phyloP scores from a whole-genome alignment of 1,140 invertebrate genomes.

The Muscidifurax raptorellus region DNA sequence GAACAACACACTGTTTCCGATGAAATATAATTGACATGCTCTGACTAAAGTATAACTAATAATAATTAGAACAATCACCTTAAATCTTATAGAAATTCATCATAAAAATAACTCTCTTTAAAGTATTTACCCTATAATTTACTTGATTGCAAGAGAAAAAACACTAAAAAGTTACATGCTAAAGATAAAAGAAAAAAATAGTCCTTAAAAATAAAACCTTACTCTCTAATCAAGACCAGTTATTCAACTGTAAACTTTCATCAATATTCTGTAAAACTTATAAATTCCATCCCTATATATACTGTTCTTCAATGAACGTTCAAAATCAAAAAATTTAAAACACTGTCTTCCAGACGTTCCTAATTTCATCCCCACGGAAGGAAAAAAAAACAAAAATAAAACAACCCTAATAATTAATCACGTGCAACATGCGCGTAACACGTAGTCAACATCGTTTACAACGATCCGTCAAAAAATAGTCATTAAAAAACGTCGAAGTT shows the following conservation, averaged over 20 bases:
- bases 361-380: neutral
- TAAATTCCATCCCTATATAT: neutral
- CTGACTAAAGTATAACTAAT: slow-evolving; percentile 14
- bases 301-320: neutral
- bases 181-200: slow-evolving; percentile 16
- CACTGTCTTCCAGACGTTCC: slow-evolving; percentile 35
- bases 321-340: slow-evolving; percentile 36
- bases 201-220: slow-evolving; percentile 41
- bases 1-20: slow-evolving; percentile 26
- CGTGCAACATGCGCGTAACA: slow-evolving; percentile 32
- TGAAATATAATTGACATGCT: slow-evolving; percentile 37
- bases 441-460: slow-evolving; percentile 9
- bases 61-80: slow-evolving; percentile 33
- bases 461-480: slow-evolving; percentile 20
- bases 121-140: slow-evolving; percentile 6
- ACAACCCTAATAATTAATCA: slow-evolving; percentile 30
- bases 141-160: slow-evolving; percentile 35
- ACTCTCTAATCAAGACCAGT: neutral
- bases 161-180: slow-evolving; percentile 21
- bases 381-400: slow-evolving; percentile 37
- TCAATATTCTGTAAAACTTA: slow-evolving; percentile 10
- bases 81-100: slow-evolving; percentile 26
- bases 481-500: slow-evolving; percentile 17
- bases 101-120: slow-evolving; percentile 14
- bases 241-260: slow-evolving; percentile 5